These are phyloP conservation scores for Hyalella azteca DNA, from an alignment of 2,888 invertebrate species.

Conservation along the genomic window DNA sequence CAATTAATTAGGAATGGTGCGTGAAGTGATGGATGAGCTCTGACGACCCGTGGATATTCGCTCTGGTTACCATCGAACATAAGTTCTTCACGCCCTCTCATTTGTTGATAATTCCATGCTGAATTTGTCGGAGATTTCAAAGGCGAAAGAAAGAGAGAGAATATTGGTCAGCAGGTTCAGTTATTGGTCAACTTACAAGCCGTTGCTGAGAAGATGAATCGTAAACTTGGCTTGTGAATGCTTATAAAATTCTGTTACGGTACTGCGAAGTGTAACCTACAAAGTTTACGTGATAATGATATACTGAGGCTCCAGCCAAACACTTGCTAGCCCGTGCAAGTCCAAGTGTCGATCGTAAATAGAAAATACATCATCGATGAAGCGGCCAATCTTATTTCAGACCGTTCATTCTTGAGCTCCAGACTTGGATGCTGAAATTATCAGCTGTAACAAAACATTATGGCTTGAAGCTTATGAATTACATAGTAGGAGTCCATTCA, in stretches of 20 bases:
- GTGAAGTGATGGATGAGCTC: no score
- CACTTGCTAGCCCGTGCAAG: not conserved
- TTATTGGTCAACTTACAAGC: not conserved
- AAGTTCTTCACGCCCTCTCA: not conserved
- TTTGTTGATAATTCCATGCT: not conserved
- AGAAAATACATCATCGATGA: not conserved
- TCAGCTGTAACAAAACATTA: not conserved
- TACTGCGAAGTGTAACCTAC: conserved; percentile 4
- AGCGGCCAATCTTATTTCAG: not conserved
- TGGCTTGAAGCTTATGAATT: not conserved
- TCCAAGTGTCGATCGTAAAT: conserved; percentile 1
- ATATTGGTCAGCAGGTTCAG: not conserved
- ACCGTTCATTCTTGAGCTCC: not conserved
- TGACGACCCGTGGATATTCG: not conserved
- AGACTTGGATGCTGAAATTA: not conserved
- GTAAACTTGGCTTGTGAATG: not conserved
- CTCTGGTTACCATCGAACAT: conserved; percentile 16
- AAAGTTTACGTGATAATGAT: not conserved
- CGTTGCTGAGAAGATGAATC: not conserved
- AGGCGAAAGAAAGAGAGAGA: not conserved
- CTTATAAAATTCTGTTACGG: not conserved
- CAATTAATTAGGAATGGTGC: no score
- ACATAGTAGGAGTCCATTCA: not conserved
- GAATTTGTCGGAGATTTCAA: not conserved
- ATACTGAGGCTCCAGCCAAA: not conserved